phyloP scores from a whole-genome alignment of 2,797 vertebrate species.

The Enteromius thamalakanensis region DNA sequence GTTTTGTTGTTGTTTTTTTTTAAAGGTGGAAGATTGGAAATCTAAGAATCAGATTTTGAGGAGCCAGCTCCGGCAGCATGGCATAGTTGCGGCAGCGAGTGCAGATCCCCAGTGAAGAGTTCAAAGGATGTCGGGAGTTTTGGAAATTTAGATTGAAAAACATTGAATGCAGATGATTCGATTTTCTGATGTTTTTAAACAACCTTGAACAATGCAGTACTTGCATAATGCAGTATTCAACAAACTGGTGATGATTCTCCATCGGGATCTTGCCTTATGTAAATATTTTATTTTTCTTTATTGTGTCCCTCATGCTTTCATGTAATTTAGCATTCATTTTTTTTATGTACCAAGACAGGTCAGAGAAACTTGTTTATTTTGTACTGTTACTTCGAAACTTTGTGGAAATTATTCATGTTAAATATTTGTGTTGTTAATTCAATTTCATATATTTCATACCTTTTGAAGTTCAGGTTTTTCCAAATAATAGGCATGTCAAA shows the following conservation, averaged over 20 bases:
- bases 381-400: background rate
- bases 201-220: conserved; percentile 68
- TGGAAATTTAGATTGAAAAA: background rate
- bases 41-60: conserved; percentile 83
- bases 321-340: conserved; percentile 22
- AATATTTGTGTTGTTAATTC: conserved; percentile 1
- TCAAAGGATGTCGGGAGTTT: conserved; percentile 67
- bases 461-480: background rate
- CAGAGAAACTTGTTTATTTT: conserved; percentile 1
- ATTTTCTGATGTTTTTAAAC: conserved; percentile 24
- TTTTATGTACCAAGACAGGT: background rate
- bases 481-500: background rate
- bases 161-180: conserved; percentile 4
- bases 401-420: background rate
- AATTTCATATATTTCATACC: background rate
- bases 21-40: conserved; percentile 82
- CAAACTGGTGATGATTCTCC: conserved; percentile 13
- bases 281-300: background rate
- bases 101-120: conserved; percentile 76
- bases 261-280: conserved; percentile 22
- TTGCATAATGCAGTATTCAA: conserved; percentile 51
- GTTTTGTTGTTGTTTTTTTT: conserved; percentile 6
- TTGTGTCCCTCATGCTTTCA: background rate
- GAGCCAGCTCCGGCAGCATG: conserved; percentile 78
- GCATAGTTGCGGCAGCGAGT: conserved; percentile 77